These are phyloP conservation scores for Ochlodes sylvanus DNA, from an alignment of 2,888 invertebrate species.

Conservation along the genomic window DNA sequence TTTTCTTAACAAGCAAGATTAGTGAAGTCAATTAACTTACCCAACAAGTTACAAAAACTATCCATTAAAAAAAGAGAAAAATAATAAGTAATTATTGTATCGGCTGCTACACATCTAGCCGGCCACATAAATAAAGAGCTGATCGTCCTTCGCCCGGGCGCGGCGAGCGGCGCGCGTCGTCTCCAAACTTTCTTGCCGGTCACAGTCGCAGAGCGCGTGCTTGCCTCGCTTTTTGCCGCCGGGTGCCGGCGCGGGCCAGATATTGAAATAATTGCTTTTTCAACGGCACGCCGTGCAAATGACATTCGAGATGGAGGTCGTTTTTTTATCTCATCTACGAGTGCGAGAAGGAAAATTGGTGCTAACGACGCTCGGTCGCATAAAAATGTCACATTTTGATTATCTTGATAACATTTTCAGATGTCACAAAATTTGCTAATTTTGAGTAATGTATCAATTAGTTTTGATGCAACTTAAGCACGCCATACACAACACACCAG, in stretches of 20 bases:
- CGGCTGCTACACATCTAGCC: neutral
- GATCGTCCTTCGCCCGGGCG: slow-evolving; percentile 57
- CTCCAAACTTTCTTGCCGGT: slow-evolving; percentile 71
- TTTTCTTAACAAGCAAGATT: no score
- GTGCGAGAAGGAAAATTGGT: slow-evolving; percentile 77
- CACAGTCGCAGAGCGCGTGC: slow-evolving; percentile 78
- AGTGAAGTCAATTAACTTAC: neutral
- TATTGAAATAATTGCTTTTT: slow-evolving; percentile 85
- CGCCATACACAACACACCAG: neutral
- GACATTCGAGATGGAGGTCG: slow-evolving; percentile 85
- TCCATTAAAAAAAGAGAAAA: neutral
- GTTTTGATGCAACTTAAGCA: no score
- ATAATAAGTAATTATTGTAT: neutral
- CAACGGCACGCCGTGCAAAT: slow-evolving; percentile 83
- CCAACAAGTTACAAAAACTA: neutral
- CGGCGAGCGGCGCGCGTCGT: slow-evolving; percentile 46
- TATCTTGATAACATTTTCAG: slow-evolving; percentile 12
- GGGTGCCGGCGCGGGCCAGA: slow-evolving; percentile 69
- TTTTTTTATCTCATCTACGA: slow-evolving; percentile 70
- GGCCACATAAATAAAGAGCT: neutral
- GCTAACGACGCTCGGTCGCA: slow-evolving; percentile 72
- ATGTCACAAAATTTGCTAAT: no score
- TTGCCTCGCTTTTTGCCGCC: slow-evolving; percentile 69
- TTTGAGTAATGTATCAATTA: no score
- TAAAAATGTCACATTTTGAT: slow-evolving; percentile 46